Conservation (phyloP, 1,140 invertebrate genomes). For the Drosophila ironensis region DNA sequence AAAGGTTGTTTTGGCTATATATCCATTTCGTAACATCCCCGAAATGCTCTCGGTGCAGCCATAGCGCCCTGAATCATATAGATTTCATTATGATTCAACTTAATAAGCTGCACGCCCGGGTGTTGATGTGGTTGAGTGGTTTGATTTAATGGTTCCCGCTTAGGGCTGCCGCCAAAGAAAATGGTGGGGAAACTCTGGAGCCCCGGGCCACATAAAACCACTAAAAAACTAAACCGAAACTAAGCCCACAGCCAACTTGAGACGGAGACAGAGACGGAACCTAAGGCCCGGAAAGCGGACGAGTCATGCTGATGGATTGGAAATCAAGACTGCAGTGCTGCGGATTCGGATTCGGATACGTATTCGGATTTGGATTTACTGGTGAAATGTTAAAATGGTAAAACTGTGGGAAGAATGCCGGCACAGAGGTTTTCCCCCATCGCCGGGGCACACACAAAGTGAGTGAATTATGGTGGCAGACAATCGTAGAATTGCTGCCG, state of each 20-base stretch:
- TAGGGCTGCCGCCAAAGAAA: constrained; percentile 25
- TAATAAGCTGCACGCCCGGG: constrained; percentile 52
- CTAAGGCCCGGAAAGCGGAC: constrained; percentile 25
- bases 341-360: constrained; percentile 13
- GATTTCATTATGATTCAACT: constrained; percentile 59
- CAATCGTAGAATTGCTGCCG: constrained; percentile 58
- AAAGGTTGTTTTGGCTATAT: no score
- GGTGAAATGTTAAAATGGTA: no score
- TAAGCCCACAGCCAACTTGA: neutral
- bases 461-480: constrained; percentile 32
- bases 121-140: constrained; percentile 65
- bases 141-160: constrained; percentile 56
- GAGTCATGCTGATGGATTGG: constrained; percentile 49
- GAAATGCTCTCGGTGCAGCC: constrained; percentile 1
- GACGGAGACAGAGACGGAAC: neutral
- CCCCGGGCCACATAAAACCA: constrained; percentile 7
- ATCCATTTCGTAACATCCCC: neutral
- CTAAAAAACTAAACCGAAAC: constrained; percentile 3
- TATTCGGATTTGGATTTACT: constrained; percentile 13
- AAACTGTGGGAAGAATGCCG: constrained; percentile 33
- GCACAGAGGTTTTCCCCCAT: constrained; percentile 24
- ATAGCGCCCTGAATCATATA: constrained; percentile 39
- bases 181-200: neutral
- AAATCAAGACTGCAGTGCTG: constrained; percentile 29
- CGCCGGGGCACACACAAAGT: neutral